Percentiles rank a stretch among this genome's conserved stretches.
These are phyloP conservation scores for Moxostoma hubbsi DNA, from an alignment of 2,797 vertebrate genomes.

Conservation along the genomic window DNA sequence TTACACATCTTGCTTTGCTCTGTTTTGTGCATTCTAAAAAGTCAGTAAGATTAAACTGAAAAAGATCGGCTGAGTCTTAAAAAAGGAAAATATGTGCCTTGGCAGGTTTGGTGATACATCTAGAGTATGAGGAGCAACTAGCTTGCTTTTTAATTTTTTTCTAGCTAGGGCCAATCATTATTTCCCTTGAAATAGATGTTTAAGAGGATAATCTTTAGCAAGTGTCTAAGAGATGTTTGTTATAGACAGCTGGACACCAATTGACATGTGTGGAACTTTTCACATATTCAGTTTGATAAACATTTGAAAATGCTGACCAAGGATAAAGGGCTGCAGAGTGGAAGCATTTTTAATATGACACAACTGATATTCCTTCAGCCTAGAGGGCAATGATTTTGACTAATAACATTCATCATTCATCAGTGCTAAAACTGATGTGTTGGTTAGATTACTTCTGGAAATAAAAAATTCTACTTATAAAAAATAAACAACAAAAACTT, in stretches of 20 bases:
- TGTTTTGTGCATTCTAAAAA: constrained; percentile 58
- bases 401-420: too few species aligned
- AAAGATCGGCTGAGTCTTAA: not conserved
- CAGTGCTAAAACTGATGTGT: too few species aligned
- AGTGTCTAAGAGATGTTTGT: not conserved
- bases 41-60: constrained; percentile 18
- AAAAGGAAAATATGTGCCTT: not conserved
- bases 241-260: not conserved
- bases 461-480: too few species aligned
- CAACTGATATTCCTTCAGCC: not conserved
- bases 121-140: not conserved
- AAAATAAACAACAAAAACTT: too few species aligned
- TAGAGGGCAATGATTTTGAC: too few species aligned
- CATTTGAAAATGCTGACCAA: constrained; percentile 2
- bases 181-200: constrained; percentile 6
- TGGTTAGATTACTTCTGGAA: too few species aligned
- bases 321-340: not conserved
- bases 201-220: not conserved
- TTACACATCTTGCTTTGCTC: constrained; percentile 60
- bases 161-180: not conserved
- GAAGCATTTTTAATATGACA: not conserved
- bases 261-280: not conserved
- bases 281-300: not conserved
- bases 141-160: constrained; percentile 15
- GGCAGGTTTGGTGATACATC: constrained; percentile 22